Evolutionary conservation across 1,140 invertebrate genomes (phyloP), one percentile per base, ranked within the genome.

Genomic region (Cheumatopsyche charites): DNA sequence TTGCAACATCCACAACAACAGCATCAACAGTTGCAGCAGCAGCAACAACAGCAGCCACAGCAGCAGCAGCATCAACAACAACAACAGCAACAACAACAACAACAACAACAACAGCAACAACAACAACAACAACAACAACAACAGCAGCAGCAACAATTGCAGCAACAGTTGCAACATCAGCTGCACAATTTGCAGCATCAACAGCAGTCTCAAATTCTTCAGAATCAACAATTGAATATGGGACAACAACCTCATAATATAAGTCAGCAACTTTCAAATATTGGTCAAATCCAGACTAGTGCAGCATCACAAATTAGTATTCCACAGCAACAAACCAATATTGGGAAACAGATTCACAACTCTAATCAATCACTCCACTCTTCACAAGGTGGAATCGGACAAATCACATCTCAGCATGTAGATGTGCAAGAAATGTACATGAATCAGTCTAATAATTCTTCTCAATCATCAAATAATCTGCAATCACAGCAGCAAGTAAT

Each of bases 1-100:
- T 80, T 80, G 76, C 80, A 79, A 68, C 78, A 79, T 17, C 63
- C 70, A 45, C 69, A 65, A 6, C 77, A 74, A 58, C 77, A 79
- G 45, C 78, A 78, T 62, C 77, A 79, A 49, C 78, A 79, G 42
- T 13, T 61, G 78, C 36, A 79, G 13, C 26, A 79, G 11, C 82
- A 82, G 79, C 82, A 80, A 77, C 78, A 79, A 71, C 78, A 82
- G 17, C 70, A 71, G 26, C 47, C 17, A 6, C 73, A 75, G 70
- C 73, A 75, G 19, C 72, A 79, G 19, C 75, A 76, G 58, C 76
- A 77, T 69, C 71, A 66, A 62, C 69, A 66, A 65, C 75, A 75
- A 36, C 67, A 49, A 7, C 76, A 78, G 69, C 75, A 76, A 58
- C 71, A 73, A 29, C 71, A 79, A 23, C 75, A 75, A 61, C 77